Percentiles rank a stretch among this genome's conserved stretches.
These are phyloP conservation scores for Fulmarus glacialis DNA, from an alignment of 2,113 vertebrate genomes.

Conservation along the genomic window DNA sequence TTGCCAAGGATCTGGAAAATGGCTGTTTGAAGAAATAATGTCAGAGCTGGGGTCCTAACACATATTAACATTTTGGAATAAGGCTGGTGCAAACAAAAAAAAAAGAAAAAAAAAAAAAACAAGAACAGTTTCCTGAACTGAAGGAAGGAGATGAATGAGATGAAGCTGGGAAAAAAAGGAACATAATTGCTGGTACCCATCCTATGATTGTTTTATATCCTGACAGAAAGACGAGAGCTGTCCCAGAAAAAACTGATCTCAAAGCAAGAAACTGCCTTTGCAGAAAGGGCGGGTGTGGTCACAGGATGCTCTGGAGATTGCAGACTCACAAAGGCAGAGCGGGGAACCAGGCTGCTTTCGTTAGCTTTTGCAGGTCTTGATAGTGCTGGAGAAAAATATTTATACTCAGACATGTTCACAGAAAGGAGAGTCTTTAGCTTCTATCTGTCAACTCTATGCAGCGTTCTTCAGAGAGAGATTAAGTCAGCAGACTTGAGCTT, in stretches of 20 bases:
- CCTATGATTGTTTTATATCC: background rate
- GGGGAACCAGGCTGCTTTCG: background rate
- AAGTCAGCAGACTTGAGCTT: background rate
- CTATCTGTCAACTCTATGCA: background rate
- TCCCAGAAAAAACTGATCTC: background rate
- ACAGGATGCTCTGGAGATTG: background rate
- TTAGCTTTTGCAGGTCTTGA: background rate
- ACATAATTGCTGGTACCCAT: accelerated
- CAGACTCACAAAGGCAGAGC: background rate
- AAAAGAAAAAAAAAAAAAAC: accelerated
- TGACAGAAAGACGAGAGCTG: background rate
- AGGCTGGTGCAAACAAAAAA: background rate
- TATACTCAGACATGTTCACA: background rate
- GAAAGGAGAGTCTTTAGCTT: background rate
- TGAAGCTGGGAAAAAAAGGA: background rate
- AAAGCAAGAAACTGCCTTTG: background rate
- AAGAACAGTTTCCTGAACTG: background rate
- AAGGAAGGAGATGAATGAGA: too few relatives aligned
- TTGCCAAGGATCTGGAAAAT: background rate
- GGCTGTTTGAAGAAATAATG: background rate
- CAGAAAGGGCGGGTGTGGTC: background rate
- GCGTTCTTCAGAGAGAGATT: slow-evolving; percentile 8
- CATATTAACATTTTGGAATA: background rate
- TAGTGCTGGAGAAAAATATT: background rate
- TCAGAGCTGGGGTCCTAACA: background rate